Evolutionary conservation across 2,113 vertebrate species (phyloP), one percentile per base, ranked within the genome.

Genomic region (Siphamia tubifer): DNA sequence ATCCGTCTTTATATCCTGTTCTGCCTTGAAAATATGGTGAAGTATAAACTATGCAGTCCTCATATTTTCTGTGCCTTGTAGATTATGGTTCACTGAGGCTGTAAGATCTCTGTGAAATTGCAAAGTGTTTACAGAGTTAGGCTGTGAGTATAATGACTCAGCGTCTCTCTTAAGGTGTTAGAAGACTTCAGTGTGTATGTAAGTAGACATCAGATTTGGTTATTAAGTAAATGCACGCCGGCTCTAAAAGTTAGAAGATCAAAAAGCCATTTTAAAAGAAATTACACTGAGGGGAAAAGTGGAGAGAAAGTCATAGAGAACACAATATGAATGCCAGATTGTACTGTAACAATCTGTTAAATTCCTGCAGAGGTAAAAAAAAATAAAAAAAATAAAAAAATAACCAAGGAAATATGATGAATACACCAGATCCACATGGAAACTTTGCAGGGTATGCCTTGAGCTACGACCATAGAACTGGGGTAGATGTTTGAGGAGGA

Each of bases 31-130:
- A 52, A 27, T 7, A 19, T 32, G 20, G 34, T 19, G n/a, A 23
- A 35, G 28, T 48, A 49, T 72, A 51, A 30, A 28, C n/a, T 35
- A 66, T 74, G 67, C 57, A 52, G 70, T 62, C 36, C 55, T 54
- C 42, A 40, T 38, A 69, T 44, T 57, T 53, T 27, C 12, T 12
- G 11, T 42, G 67, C 69, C 52, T 40, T 38, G 51, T 82, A 75
- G 70, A 64, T 77, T 45, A 40, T 19, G 35, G 35, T 44, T 58
- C 40, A 64, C 49, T 68, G 61, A 43, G 58, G 34, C 9, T 21
- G 30, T 68, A 56, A 35, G 57, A 54, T 47, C 31, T 48, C 45
- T 40, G 56, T 47, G 58, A 74, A 64, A 48, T 48, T 66, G 28
- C 8, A 67, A 55, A 45, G 19, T 56, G 32, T 27, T 49, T 28